Evolutionary conservation across 2,888 invertebrate genomes (phyloP), one percentile per base, ranked within the genome.

Genomic region (Drosophila silvestris): DNA sequence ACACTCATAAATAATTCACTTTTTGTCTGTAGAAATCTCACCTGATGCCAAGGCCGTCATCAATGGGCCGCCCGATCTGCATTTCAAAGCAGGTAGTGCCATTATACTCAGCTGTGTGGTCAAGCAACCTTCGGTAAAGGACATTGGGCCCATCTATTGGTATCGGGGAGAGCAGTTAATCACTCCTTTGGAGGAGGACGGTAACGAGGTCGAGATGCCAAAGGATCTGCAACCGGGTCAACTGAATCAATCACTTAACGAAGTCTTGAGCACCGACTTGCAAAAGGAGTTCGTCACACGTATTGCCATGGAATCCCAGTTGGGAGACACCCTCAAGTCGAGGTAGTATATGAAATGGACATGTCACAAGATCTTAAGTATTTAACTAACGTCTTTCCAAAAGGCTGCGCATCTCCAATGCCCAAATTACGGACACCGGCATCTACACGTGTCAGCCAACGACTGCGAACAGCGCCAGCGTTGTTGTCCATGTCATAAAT

Each of bases 401-500:
- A 74, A 94, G 96, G 89, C 94, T 97, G 91, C 96, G 95, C 81
- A 97, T 97, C 88, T 95, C 96, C 83, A 96, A 96, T 93, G 96
- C 96, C 59, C 95, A 96, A 89, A 95, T 96, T 59, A 94, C 95
- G 56, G 97, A 97, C 94, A 97, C 97, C 66, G 97, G 97, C 70
- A 97, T 97, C 94, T 97, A 97, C 94, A 97, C 97, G 92, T 98
- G 97, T 93, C 96, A 96, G 74, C 97, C 97, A 16, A 97, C 97
- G 44, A 96, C 97, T 93, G 97, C 97, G 61, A 96, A 96, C 86
- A 95, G 96, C 47, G 96, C 97, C 78, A 97, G 96, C 85, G 97
- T 97, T 90, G 97, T 97, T 93, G 97, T 98, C 77, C 97, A 97
- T 94, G 97, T 97, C 92, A 97, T 97, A 93, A 97, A 97, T 94